phyloP scores from a whole-genome alignment of 1,140 invertebrate genomes.

The Drosophila suzukii region DNA sequence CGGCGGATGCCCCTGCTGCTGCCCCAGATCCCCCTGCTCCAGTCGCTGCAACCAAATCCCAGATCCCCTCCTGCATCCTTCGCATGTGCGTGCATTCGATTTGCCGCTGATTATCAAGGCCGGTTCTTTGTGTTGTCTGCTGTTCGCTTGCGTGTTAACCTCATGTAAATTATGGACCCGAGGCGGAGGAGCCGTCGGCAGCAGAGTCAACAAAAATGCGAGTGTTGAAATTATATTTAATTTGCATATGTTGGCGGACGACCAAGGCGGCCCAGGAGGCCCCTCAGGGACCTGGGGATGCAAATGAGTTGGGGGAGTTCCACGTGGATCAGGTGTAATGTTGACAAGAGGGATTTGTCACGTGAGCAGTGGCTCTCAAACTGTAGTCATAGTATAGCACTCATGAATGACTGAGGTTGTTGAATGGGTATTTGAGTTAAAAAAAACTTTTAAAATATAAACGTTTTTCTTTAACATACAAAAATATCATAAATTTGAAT shows the following conservation, averaged over 20 bases:
- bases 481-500: too few species aligned
- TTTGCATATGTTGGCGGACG: constrained; percentile 68
- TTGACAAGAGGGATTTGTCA: constrained; percentile 40
- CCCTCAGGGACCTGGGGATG: constrained; percentile 25
- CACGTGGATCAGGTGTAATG: constrained; percentile 39
- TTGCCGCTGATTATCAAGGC: constrained; percentile 73
- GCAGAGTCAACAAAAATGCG: constrained; percentile 66
- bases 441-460: background rate
- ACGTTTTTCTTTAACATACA: too few species aligned
- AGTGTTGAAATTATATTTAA: constrained; percentile 83
- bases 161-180: constrained; percentile 77
- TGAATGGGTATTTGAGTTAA: background rate
- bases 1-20: constrained; percentile 12
- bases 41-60: background rate
- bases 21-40: constrained; percentile 9
- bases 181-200: constrained; percentile 41
- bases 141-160: constrained; percentile 75
- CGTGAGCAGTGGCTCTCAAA: background rate
- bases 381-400: background rate
- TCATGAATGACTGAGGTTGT: background rate
- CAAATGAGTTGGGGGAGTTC: constrained; percentile 55
- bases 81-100: constrained; percentile 70
- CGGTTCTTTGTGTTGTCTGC: constrained; percentile 45
- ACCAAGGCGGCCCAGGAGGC: constrained; percentile 13
- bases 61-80: constrained; percentile 1